Evolutionary conservation across 2,888 invertebrate genomes (phyloP), one percentile per base, ranked within the genome.

Genomic region (Clanis bilineata): DNA sequence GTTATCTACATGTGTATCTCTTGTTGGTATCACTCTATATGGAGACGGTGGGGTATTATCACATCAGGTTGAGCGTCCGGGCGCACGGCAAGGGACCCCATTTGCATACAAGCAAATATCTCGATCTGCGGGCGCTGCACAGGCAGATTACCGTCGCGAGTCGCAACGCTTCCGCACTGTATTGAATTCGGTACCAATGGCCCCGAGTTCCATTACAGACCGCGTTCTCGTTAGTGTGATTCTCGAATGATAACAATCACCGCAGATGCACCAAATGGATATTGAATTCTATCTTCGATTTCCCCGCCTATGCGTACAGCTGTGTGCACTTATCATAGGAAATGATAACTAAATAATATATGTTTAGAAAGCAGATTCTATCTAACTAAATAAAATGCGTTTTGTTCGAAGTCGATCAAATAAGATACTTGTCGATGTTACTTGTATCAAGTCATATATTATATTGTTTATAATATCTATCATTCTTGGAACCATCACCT

Each of bases 71-170:
- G 83, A 80, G 73, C 69, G 73, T 68, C 73, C 79, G 77, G 87
- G 86, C 86, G 86, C 87, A 88, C 86, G 87, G 85, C 85, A 87
- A 88, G 84, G 83, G 83, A 78, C 80, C 71, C 77, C 73, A 91
- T 92, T 90, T 86, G 89, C 92, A 92, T 91, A 91, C 89, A 91
- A 89, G 89, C 80, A 86, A 85, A 85, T 85, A 90, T 89, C 88
- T 82, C 85, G 89, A 90, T 90, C 83, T 85, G 73, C 77, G 77
- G 74, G 77, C 80, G 80, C 83, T 77, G 77, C 67, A 77, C 76
- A 68, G 75, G 82, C 83, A 85, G 88, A 88, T 90, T 88, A 80
- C 83, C 74, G 82, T 77, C 76, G 80, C 80, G 73, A 75, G 82
- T 77, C 76, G 80, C 80, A 74, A 75, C 77, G 79, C 89, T 90